Base-by-base conservation (phyloP, 2,113 vertebrate genomes). In the Platichthys flesus region DNA sequence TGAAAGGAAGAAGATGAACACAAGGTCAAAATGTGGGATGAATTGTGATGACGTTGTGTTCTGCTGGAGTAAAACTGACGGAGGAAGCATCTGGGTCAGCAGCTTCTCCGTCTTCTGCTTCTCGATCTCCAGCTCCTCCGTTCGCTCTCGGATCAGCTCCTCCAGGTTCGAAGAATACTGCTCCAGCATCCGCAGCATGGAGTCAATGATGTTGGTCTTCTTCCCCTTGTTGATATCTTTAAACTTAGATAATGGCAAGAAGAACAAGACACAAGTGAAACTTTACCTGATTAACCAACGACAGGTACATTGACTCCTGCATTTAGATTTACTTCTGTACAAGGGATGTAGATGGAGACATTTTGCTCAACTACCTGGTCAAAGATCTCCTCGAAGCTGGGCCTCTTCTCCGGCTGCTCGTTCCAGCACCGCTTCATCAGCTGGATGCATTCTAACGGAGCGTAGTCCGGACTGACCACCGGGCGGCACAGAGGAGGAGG, bases 21-120 rank as follows among this genome's bases (percentile, higher is more conserved):
- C 14, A 15, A 37, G 28, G 2, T 18, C 2, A 1, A 16, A 24
- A 8, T 12, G 31, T 31, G 6, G 31, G 45, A 47, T 47, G 1
- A 47, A 47, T 4, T 13, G 42, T 45, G 15, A 15, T 14, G 10
- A 12, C 4, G 12, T 45, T 45, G 42, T 52, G 52, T 49, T 14
- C 61, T 54, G 26, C 51, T 1, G 4, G 45, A 13, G 35, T 8
- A 2, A 0, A 37, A 86, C 94, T 91, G 75, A 95, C 94, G 90
- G 90, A 21, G 94, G 94, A 49, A 95, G 81, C 95, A 95, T 95
- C 88, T 95, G 94, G 0, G 94, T 94, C 69, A 95, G 91, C 37
- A 95, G 92, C 76, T 93, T 95, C 81, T 95, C 95, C 1, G 95
- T 95, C 89, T 95, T 95, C 88, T 94, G 94, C 61, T 95, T 95